These are phyloP conservation scores for Tupiocoris notatus DNA, from an alignment of 2,888 invertebrate species.

Conservation along the genomic window DNA sequence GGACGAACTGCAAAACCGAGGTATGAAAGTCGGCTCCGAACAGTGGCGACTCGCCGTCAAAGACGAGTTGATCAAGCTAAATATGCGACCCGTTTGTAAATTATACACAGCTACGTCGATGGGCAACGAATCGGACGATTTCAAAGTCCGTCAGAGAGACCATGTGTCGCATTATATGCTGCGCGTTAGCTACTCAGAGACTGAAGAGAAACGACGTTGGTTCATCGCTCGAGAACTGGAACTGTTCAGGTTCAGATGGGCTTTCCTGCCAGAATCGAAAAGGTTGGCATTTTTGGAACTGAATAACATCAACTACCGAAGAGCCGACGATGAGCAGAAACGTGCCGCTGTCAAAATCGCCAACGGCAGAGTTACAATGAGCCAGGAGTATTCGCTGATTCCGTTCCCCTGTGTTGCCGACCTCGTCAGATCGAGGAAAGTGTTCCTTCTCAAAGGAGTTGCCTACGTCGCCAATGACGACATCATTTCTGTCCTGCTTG, in stretches of 20 bases:
- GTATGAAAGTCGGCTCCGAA: conserved; percentile 59
- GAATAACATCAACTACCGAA: conserved; percentile 65
- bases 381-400: conserved; percentile 74
- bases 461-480: conserved; percentile 86
- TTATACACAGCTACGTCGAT: conserved; percentile 58
- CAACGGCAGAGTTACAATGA: conserved; percentile 62
- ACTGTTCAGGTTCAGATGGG: conserved; percentile 77
- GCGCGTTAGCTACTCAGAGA: conserved; percentile 84
- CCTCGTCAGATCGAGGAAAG: conserved; percentile 73
- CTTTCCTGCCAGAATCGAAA: conserved; percentile 63
- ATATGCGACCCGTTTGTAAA: conserved; percentile 59
- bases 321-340: conserved; percentile 67
- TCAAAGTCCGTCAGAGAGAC: conserved; percentile 72
- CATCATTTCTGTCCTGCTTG: conserved; percentile 76
- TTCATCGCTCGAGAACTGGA: conserved; percentile 86
- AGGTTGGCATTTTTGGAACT: conserved; percentile 66
- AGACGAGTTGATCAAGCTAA: conserved; percentile 66
- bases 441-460: conserved; percentile 75
- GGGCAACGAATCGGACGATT: conserved; percentile 59
- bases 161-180: conserved; percentile 92
- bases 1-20: conserved; percentile 65
- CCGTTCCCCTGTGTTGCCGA: conserved; percentile 84
- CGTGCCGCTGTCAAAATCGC: conserved; percentile 62
- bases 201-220: conserved; percentile 83
- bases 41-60: conserved; percentile 68